Base-by-base conservation (phyloP, 2,113 vertebrate genomes). In the Tylochromis polylepis region DNA sequence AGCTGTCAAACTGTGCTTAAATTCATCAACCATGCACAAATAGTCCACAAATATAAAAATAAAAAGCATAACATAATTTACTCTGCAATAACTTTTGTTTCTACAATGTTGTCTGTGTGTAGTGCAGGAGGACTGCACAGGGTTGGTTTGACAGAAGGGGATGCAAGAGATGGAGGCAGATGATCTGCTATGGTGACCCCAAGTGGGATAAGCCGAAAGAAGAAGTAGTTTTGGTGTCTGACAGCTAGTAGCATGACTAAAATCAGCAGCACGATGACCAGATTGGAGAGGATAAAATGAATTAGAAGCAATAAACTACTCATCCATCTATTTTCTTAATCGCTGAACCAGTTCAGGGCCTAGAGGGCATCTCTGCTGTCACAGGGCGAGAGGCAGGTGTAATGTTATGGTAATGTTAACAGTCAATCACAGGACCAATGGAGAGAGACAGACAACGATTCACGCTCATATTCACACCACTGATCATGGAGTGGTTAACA, bases 341-440 rank as follows among this genome's bases (percentile, higher is more conserved):
- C 0, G 5, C 41, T 72, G 36, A 46, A 46, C 14, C 31, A 18
- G 11, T 18, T 72, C 67, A 11, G 41, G 67, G 22, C 22, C 67
- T 72, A 14, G 14, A 46, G 22, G 3, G 8, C 15, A 49, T 72
- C 41, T 46, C 41, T 27, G 41, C 0, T 72, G 67, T 72, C 67
- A 46, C 22, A 72, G 38, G 27, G 15, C 14, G 9, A 72, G 22
- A 72, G 41, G 41, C n/a, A 70, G 22, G 34, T 67, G 20, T 67
- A 67, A 67, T 67, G 60, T 14, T 38, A 38, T 38, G 8, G n/a
- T 55, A 55, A 22, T n/a, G 41, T 72, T 46, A 0, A 27, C 67
- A 29, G 38, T 29, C 9, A 27, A 72, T 46, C 2, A 22, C 0
- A 0, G 22, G 15, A 27, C 22, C 15, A 15, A 72, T 43, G 36